These are phyloP conservation scores for Parazoanthus darwini DNA, from an alignment of 92 coral and sea anemone genomes.

Conservation along the genomic window DNA sequence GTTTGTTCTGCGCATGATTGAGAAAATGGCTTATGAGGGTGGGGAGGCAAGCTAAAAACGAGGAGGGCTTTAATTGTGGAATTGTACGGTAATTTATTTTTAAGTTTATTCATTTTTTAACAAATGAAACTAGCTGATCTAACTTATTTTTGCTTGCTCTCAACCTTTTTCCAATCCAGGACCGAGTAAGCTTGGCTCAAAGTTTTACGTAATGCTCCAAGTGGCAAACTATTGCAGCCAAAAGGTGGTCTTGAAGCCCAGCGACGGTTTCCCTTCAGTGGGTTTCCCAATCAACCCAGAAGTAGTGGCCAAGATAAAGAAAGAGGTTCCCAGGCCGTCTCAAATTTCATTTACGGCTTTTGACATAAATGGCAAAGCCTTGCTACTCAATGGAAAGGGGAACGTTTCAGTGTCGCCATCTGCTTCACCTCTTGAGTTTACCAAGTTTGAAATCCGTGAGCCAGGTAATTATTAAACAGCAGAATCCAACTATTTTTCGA, in stretches of 20 bases:
- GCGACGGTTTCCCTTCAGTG: slow-evolving; percentile 64
- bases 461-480: slow-evolving; percentile 50
- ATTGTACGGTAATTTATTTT: too few species aligned
- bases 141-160: not conserved
- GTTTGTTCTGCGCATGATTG: too few species aligned
- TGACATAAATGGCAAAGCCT: slow-evolving; percentile 32
- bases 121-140: not conserved
- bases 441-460: slow-evolving; percentile 56
- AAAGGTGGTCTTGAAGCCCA: slow-evolving; percentile 52
- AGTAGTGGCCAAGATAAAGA: slow-evolving; percentile 70
- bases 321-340: slow-evolving; percentile 72
- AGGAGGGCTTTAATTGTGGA: too few species aligned
- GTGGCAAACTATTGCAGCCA: slow-evolving; percentile 65
- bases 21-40: too few species aligned
- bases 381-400: slow-evolving; percentile 60
- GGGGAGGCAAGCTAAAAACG: too few species aligned
- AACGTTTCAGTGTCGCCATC: slow-evolving; percentile 54
- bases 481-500: too few species aligned
- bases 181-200: slow-evolving; percentile 53
- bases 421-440: slow-evolving; percentile 61
- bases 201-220: slow-evolving; percentile 73
- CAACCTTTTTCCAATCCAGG: not conserved
- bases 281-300: slow-evolving; percentile 66
- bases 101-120: not conserved
- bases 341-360: slow-evolving; percentile 60